These are phyloP conservation scores for Apeira syringaria DNA, from an alignment of 2,888 invertebrate species.

Conservation along the genomic window DNA sequence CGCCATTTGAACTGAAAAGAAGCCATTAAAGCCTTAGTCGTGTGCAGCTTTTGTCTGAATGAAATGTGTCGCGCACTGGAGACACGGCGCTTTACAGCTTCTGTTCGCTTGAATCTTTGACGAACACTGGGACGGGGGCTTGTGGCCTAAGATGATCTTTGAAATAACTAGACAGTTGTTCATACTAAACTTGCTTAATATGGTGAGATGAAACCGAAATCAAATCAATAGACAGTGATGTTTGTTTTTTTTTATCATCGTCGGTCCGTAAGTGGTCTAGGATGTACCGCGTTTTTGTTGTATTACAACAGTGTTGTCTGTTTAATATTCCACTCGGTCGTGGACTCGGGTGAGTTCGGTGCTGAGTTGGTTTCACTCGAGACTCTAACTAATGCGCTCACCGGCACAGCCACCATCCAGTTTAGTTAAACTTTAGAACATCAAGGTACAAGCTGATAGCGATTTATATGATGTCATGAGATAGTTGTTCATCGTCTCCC, in stretches of 20 bases:
- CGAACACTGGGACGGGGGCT: too few relatives aligned
- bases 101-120: constrained; percentile 17
- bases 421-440: not conserved
- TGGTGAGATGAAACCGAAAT: too few relatives aligned
- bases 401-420: not conserved
- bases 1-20: constrained; percentile 25
- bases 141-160: too few relatives aligned
- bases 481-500: too few relatives aligned
- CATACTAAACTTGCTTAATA: too few relatives aligned
- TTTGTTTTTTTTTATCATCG: too few relatives aligned
- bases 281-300: too few relatives aligned
- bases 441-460: not conserved
- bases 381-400: constrained; percentile 15
- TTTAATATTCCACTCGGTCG: constrained; percentile 2
- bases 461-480: too few relatives aligned
- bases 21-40: constrained; percentile 28
- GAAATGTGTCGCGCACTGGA: constrained; percentile 34
- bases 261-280: too few relatives aligned
- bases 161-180: too few relatives aligned
- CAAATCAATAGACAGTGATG: too few relatives aligned
- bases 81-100: constrained; percentile 19
- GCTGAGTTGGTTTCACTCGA: constrained; percentile 9
- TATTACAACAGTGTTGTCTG: too few relatives aligned
- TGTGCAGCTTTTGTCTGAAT: constrained; percentile 26
- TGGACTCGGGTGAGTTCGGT: constrained; percentile 1